A percentile compares a stretch with the other conserved stretches of the same genome.
phyloP scores from a whole-genome alignment of 2,797 vertebrate species.

The Poliocrania exsul region DNA sequence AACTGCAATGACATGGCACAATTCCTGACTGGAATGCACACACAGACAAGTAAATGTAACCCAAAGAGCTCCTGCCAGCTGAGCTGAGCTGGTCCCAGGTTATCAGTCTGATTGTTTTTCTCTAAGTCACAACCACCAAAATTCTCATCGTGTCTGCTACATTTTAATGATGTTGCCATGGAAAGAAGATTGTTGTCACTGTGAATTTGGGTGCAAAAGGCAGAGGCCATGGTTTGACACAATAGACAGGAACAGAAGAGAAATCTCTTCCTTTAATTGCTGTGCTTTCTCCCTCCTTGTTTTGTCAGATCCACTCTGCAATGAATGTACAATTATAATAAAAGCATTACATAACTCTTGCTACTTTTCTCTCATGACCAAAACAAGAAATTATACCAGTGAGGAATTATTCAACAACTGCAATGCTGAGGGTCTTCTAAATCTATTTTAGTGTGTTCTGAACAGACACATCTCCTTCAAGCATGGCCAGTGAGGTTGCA shows the following conservation, averaged over 20 bases:
- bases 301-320: not conserved
- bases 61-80: not conserved
- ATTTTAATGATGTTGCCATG: not conserved
- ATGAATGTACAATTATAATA: not conserved
- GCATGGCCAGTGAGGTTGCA: not conserved
- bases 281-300: not conserved
- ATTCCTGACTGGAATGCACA: not conserved
- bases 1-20: not conserved
- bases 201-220: not conserved
- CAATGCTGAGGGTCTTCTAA: not conserved
- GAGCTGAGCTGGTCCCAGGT: not conserved
- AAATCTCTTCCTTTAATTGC: not conserved
- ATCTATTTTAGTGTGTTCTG: not conserved
- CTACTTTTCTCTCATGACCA: not conserved
- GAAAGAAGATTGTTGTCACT: not conserved
- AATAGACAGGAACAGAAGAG: not conserved
- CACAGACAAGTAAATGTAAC: not conserved
- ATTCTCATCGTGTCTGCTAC: not conserved
- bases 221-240: not conserved
- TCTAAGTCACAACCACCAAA: not conserved
- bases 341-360: not conserved
- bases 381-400: not conserved
- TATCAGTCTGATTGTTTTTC: not conserved
- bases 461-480: not conserved
- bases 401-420: not conserved